Evolutionary conservation across 2,113 vertebrate genomes (phyloP).

Genomic region (Ptilorrhoa leucosticta): DNA sequence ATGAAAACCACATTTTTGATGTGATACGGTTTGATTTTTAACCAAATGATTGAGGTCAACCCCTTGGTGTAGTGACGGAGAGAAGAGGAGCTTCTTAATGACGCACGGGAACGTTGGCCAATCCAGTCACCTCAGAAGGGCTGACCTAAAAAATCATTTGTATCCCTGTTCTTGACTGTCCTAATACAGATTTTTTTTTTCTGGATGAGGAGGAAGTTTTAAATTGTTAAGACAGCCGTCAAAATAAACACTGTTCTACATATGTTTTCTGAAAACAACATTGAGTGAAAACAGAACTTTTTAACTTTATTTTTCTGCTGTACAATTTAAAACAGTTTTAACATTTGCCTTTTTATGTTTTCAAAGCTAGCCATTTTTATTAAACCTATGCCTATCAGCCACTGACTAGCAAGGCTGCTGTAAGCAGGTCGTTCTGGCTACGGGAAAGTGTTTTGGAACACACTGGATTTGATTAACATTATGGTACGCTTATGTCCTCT

Average conservation of each 20-base stretch:
- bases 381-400: slow-evolving; percentile 77
- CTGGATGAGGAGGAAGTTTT: slow-evolving; percentile 77
- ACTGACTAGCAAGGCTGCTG: slow-evolving; percentile 62
- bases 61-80: slow-evolving; percentile 74
- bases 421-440: slow-evolving; percentile 72
- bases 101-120: slow-evolving; percentile 66
- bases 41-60: slow-evolving; percentile 80
- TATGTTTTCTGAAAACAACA: slow-evolving; percentile 80
- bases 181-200: slow-evolving; percentile 69
- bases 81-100: slow-evolving; percentile 75
- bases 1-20: slow-evolving; percentile 81
- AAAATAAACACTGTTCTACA: slow-evolving; percentile 80
- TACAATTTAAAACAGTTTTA: slow-evolving; percentile 85
- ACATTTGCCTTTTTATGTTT: slow-evolving; percentile 87
- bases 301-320: slow-evolving; percentile 87
- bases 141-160: slow-evolving; percentile 78
- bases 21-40: slow-evolving; percentile 82
- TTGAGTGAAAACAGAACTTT: slow-evolving; percentile 81
- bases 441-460: slow-evolving; percentile 77
- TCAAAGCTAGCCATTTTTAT: slow-evolving; percentile 85
- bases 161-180: slow-evolving; percentile 75
- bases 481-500: slow-evolving; percentile 70
- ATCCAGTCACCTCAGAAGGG: slow-evolving; percentile 73
- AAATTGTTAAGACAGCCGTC: slow-evolving; percentile 80
- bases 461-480: slow-evolving; percentile 80